Conservation (phyloP, 2,113 vertebrate genomes). For the Chamaea fasciata region DNA sequence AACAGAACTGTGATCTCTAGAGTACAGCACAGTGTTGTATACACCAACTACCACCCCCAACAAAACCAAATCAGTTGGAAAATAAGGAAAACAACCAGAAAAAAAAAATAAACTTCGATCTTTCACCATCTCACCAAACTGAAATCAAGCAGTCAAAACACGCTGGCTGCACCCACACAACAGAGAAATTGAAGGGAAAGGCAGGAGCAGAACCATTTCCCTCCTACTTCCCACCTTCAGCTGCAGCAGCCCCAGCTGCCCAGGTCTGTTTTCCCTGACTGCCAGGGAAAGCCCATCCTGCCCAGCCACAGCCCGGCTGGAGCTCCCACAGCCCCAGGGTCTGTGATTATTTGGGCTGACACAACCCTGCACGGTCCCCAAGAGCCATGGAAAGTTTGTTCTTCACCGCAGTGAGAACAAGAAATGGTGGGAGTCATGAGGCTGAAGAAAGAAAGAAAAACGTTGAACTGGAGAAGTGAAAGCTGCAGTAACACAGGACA, state of each 20-base stretch:
- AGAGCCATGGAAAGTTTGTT: not conserved
- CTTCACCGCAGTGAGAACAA: not conserved
- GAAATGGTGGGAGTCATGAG: not conserved
- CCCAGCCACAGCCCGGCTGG: not conserved
- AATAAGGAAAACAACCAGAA: not conserved
- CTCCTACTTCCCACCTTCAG: not conserved
- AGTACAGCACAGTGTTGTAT: accelerated
- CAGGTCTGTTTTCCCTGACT: not conserved
- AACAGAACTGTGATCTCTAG: not conserved
- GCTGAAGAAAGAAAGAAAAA: not conserved
- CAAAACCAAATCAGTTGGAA: not conserved
- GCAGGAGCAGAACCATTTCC: not conserved
- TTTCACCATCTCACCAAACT: not conserved
- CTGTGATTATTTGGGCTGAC: not conserved
- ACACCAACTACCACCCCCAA: not conserved
- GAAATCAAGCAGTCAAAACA: not conserved
- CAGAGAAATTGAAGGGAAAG: not conserved
- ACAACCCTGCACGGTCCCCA: not conserved
- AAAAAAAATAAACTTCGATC: not conserved
- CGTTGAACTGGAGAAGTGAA: not conserved
- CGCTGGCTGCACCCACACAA: not conserved
- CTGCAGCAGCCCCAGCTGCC: not conserved
- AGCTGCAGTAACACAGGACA: not conserved
- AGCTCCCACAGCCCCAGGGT: not conserved
- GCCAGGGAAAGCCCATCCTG: not conserved